phyloP scores from a whole-genome alignment of 2,888 invertebrate species.

The Onchidella celtica region DNA sequence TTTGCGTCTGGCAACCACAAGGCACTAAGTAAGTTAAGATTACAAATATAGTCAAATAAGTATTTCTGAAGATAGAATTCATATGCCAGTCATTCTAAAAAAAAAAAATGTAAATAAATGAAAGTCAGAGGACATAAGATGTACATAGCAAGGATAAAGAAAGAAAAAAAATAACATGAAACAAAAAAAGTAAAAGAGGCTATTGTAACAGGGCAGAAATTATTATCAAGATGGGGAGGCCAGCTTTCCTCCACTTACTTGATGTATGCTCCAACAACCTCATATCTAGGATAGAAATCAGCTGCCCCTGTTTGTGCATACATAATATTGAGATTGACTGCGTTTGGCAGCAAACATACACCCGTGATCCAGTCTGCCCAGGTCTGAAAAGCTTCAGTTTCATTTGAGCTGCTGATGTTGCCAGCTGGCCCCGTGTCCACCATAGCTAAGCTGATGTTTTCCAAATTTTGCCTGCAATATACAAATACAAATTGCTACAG shows the following conservation, averaged over 20 bases:
- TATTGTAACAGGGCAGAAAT: too few species aligned
- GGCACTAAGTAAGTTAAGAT: too few species aligned
- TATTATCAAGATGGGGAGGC: too few species aligned
- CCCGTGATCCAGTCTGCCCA: slow-evolving; percentile 40
- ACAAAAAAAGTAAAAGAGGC: background rate
- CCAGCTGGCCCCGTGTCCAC: background rate
- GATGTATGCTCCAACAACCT: slow-evolving; percentile 73
- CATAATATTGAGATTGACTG: slow-evolving; percentile 68
- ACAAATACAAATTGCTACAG: too few species aligned
- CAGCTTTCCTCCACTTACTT: too few species aligned
- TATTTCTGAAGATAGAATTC: too few species aligned
- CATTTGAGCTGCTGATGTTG: slow-evolving; percentile 11
- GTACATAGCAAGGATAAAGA: background rate
- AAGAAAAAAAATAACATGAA: background rate
- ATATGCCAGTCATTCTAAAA: too few species aligned
- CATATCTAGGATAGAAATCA: slow-evolving; percentile 65
- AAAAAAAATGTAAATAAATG: background rate
- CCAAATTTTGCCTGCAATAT: slow-evolving; percentile 3
- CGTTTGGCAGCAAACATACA: slow-evolving; percentile 34
- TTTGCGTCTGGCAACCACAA: too few species aligned
- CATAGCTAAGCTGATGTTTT: background rate
- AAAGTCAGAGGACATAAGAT: background rate
- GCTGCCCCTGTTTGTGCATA: slow-evolving; percentile 71
- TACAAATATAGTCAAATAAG: too few species aligned
- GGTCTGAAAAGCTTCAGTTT: background rate